Evolutionary conservation across 37 sponge, comb jelly and placozoan species (phyloP).

Genomic region (Amphimedon queenslandica): DNA sequence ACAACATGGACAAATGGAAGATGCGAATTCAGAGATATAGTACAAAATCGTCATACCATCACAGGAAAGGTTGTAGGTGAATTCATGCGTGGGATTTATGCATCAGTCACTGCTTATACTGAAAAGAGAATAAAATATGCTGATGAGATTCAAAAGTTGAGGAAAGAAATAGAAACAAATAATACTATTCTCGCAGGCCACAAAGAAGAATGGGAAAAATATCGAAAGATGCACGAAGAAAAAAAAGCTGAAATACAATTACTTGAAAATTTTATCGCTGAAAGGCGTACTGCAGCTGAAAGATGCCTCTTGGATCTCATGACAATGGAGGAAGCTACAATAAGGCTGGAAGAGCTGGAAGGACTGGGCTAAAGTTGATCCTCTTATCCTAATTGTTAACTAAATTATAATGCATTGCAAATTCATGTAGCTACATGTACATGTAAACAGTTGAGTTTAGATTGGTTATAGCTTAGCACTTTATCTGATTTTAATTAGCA

Average conservation of each 20-base stretch:
- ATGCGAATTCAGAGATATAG: no score
- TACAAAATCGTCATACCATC: background rate
- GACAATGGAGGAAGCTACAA: background rate
- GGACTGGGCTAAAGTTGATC: no score
- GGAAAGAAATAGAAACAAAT: background rate
- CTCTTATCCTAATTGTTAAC: no score
- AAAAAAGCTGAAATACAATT: background rate
- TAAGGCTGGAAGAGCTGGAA: no score
- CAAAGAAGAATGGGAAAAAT: background rate
- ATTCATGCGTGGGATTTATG: conserved; percentile 34
- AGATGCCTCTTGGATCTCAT: background rate
- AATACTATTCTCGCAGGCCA: background rate
- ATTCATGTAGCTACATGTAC: no score
- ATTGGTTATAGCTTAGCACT: no score
- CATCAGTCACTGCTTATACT: background rate
- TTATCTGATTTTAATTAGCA: no score
- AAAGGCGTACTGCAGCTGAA: background rate
- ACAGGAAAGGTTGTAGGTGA: conserved; percentile 13
- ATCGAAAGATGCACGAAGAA: background rate
- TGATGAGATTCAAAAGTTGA: no score
- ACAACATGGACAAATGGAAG: no score
- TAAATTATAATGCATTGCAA: no score
- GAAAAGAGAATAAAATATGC: conserved; percentile 4
- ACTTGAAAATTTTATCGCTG: background rate
- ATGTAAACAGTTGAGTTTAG: no score